Evolutionary conservation across 92 coral and sea anemone species (phyloP).

Genomic region (Heteractis magnifica): DNA sequence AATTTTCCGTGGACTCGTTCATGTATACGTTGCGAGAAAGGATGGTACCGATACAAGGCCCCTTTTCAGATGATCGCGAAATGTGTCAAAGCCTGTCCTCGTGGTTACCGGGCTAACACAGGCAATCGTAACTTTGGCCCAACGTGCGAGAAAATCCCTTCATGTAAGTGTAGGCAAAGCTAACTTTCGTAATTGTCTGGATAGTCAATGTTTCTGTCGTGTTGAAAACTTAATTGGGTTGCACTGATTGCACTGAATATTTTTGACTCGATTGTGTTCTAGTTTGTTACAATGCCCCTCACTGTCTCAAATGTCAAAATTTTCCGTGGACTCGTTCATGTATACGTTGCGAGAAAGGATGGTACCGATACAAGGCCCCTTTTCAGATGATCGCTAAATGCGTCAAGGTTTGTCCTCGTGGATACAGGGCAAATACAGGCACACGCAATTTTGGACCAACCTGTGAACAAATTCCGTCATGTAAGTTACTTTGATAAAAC

Average conservation of each 20-base stretch:
- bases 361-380: conserved; percentile 10
- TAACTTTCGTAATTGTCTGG: too few species aligned
- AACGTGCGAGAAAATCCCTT: not conserved
- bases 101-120: conserved; percentile 9
- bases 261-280: not conserved
- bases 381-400: not conserved
- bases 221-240: too few species aligned
- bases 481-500: not conserved
- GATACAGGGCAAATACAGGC: conserved; percentile 3
- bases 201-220: too few species aligned
- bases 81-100: conserved; percentile 13
- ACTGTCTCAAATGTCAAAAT: not conserved
- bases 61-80: not conserved
- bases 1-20: not conserved
- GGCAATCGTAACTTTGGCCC: not conserved
- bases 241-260: too few species aligned
- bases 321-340: conserved; percentile 8
- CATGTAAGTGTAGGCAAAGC: not conserved
- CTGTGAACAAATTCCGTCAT: not conserved
- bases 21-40: conserved; percentile 1
- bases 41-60: conserved; percentile 18
- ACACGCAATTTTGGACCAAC: not conserved
- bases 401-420: conserved; percentile 8
- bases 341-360: conserved; percentile 6
- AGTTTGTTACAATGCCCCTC: not conserved